phyloP scores from a whole-genome alignment of 2,888 invertebrate species.

The Alcis repandata region DNA sequence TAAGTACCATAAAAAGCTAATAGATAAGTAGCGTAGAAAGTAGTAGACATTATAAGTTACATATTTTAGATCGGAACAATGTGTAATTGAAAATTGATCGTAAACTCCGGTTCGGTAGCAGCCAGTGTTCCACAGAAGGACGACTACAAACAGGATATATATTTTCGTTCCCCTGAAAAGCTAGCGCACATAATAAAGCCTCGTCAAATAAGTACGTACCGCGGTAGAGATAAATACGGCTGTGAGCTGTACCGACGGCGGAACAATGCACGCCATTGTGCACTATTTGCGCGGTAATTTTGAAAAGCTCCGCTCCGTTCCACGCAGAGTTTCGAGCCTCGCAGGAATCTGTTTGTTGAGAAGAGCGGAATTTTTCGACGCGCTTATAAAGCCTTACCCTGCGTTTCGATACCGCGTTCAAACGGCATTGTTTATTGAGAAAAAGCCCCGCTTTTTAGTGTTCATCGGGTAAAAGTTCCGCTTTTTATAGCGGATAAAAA shows the following conservation, averaged over 20 bases:
- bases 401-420: slow-evolving; percentile 28
- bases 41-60: too few relatives aligned
- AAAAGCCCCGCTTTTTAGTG: slow-evolving; percentile 8
- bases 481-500: slow-evolving; percentile 12
- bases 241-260: slow-evolving; percentile 42
- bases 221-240: slow-evolving; percentile 57
- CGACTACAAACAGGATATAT: slow-evolving; percentile 27
- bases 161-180: slow-evolving; percentile 54
- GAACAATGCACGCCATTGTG: slow-evolving; percentile 60
- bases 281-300: slow-evolving; percentile 65
- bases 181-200: slow-evolving; percentile 68
- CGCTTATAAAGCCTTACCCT: slow-evolving; percentile 22
- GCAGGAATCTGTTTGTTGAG: slow-evolving; percentile 46
- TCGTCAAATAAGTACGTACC: slow-evolving; percentile 64
- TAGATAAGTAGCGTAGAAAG: too few relatives aligned
- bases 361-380: slow-evolving; percentile 37
- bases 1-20: too few relatives aligned
- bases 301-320: slow-evolving; percentile 49
- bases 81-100: too few relatives aligned
- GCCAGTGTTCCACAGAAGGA: slow-evolving; percentile 5
- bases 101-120: slow-evolving; percentile 33
- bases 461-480: background rate
- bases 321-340: slow-evolving; percentile 40
- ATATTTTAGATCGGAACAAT: too few relatives aligned
- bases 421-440: slow-evolving; percentile 21